A percentile compares a stretch with the other conserved stretches of the same genome.
These are phyloP conservation scores for Tragelaphus eurycerus DNA, from an alignment of 2,797 vertebrate species.

Conservation along the genomic window DNA sequence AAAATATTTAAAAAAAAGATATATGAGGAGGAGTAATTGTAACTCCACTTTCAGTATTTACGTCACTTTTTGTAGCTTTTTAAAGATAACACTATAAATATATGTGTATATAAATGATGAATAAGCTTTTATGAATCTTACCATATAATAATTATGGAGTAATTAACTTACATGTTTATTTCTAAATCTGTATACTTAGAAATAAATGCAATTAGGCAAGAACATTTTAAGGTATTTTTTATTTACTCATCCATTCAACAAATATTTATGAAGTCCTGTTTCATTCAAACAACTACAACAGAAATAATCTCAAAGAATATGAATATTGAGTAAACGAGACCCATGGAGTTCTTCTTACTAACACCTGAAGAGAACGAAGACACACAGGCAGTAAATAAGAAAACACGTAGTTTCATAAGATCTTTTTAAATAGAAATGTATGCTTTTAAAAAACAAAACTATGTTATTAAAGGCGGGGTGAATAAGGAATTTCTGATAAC, in stretches of 20 bases:
- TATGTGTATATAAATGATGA: background rate
- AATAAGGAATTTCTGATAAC: background rate
- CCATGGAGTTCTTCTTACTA: background rate
- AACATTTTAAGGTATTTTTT: background rate
- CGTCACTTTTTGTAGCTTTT: background rate
- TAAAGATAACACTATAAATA: background rate
- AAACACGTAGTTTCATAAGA: background rate
- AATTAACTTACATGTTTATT: background rate
- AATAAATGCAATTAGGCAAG: background rate
- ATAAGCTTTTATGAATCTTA: background rate
- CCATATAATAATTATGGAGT: background rate
- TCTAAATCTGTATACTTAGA: background rate
- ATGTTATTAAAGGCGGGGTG: accelerated
- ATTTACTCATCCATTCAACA: background rate
- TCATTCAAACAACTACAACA: background rate
- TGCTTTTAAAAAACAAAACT: background rate
- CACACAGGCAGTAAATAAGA: background rate
- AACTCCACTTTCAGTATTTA: background rate
- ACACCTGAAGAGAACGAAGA: background rate
- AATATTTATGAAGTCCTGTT: background rate
- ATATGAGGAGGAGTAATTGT: background rate
- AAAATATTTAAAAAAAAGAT: too few species aligned
- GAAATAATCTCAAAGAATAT: background rate
- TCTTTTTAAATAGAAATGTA: background rate
- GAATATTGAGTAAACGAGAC: background rate